phyloP scores from a whole-genome alignment of 2,113 vertebrate species.

The Syngnathus typhle region DNA sequence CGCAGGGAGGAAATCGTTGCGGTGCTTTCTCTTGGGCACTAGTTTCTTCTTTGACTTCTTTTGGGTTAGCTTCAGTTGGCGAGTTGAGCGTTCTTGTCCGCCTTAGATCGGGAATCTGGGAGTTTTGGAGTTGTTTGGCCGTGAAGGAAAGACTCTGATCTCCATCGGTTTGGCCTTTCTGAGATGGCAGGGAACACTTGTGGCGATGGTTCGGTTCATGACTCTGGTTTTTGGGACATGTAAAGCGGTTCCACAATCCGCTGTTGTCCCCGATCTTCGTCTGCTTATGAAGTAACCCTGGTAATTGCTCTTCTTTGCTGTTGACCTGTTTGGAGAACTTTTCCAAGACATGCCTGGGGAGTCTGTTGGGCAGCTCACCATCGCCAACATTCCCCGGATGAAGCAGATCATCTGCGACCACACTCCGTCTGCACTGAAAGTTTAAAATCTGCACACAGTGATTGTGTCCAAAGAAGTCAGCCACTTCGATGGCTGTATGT shows the following conservation, averaged over 20 bases:
- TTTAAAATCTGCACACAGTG: constrained; percentile 77
- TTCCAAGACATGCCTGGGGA: constrained; percentile 69
- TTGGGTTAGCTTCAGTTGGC: constrained; percentile 37
- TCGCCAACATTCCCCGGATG: constrained; percentile 29
- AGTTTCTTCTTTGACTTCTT: constrained; percentile 44
- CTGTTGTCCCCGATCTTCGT: constrained; percentile 51
- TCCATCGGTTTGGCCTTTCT: constrained; percentile 43
- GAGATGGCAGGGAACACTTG: constrained; percentile 52
- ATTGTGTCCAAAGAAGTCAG: constrained; percentile 75
- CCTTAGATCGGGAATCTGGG: constrained; percentile 49
- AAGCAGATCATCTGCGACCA: constrained; percentile 30
- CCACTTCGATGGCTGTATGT: constrained; percentile 77
- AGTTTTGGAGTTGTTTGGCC: constrained; percentile 67
- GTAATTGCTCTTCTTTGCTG: constrained; percentile 62
- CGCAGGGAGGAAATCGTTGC: constrained; percentile 55
- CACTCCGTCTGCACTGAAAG: constrained; percentile 47
- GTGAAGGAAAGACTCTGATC: constrained; percentile 50
- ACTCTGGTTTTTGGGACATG: constrained; percentile 54
- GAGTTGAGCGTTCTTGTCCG: constrained; percentile 52
- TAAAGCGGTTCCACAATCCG: constrained; percentile 48
- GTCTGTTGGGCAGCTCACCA: constrained; percentile 63
- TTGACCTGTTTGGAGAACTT: constrained; percentile 67
- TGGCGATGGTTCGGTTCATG: constrained; percentile 50
- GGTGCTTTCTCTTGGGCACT: constrained; percentile 28
- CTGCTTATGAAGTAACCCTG: constrained; percentile 66